These are phyloP conservation scores for Tiliacea citrago DNA, from an alignment of 2,888 invertebrate species.

Conservation along the genomic window DNA sequence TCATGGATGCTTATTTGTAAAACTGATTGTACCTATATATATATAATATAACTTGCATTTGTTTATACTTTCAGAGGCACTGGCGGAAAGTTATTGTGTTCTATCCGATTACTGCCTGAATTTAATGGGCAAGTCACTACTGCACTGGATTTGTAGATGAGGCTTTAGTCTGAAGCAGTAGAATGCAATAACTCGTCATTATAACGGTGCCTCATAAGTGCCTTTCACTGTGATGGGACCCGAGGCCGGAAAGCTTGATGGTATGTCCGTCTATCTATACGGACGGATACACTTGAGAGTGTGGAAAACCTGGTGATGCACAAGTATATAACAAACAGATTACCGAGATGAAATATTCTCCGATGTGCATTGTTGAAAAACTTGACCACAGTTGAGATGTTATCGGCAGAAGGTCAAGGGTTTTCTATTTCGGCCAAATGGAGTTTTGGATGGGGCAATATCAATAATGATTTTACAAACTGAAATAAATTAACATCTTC, in stretches of 20 bases:
- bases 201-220: constrained; percentile 89
- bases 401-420: constrained; percentile 89
- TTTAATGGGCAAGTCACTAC: constrained; percentile 87
- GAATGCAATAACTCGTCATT: constrained; percentile 91
- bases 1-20: constrained; percentile 39
- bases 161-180: constrained; percentile 84
- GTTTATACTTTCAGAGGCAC: constrained; percentile 96
- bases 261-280: constrained; percentile 87
- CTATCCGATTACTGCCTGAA: constrained; percentile 87
- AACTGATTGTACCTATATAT: constrained; percentile 52
- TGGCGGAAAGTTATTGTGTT: constrained; percentile 94
- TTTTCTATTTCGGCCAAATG: constrained; percentile 90
- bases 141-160: constrained; percentile 87
- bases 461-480: constrained; percentile 68
- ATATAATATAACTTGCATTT: constrained; percentile 79
- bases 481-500: constrained; percentile 72
- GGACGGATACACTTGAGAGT: constrained; percentile 89
- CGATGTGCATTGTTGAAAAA: constrained; percentile 89
- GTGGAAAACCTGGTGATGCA: constrained; percentile 91
- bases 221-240: constrained; percentile 90
- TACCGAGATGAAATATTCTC: constrained; percentile 69
- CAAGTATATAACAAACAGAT: constrained; percentile 71
- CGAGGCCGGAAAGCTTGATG: constrained; percentile 90
- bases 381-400: constrained; percentile 88
- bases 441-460: constrained; percentile 87